Conservation (phyloP, 2,797 vertebrate species). For the Cossypha heuglini region DNA sequence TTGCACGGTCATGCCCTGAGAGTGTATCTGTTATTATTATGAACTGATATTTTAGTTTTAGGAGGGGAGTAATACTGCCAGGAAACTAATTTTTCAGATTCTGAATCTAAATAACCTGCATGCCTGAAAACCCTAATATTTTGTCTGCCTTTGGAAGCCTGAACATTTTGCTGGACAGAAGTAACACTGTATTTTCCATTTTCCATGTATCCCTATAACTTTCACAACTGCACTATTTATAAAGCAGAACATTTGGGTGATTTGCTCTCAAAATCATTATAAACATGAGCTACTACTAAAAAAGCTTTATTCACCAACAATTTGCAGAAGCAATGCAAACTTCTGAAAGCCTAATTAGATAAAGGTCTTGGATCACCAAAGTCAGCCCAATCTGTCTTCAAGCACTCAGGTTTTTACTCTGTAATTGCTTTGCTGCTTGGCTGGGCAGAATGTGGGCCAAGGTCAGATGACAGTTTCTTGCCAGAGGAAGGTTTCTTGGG, state of each 20-base stretch:
- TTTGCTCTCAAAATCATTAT: background rate
- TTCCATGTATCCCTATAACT: background rate
- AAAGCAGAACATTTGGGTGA: background rate
- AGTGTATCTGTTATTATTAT: background rate
- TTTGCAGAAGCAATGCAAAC: background rate
- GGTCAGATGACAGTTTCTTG: background rate
- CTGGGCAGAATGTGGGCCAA: background rate
- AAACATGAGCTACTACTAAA: background rate
- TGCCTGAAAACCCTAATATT: background rate
- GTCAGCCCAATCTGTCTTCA: background rate
- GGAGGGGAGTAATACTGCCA: background rate
- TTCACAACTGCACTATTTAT: background rate
- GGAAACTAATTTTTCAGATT: background rate
- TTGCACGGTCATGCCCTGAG: background rate
- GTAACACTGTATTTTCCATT: background rate
- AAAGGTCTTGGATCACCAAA: background rate
- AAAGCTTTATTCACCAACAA: background rate
- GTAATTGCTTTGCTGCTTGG: background rate
- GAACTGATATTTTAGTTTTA: background rate
- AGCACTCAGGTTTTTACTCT: accelerated
- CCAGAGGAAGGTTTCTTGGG: background rate
- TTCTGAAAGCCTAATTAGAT: background rate
- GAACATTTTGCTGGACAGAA: background rate
- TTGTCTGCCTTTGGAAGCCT: background rate
- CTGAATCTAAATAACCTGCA: background rate